A percentile compares a stretch with the other conserved stretches of the same genome.
These are phyloP conservation scores for Numenius phaeopus DNA, from an alignment of 2,797 vertebrate species.

Conservation along the genomic window DNA sequence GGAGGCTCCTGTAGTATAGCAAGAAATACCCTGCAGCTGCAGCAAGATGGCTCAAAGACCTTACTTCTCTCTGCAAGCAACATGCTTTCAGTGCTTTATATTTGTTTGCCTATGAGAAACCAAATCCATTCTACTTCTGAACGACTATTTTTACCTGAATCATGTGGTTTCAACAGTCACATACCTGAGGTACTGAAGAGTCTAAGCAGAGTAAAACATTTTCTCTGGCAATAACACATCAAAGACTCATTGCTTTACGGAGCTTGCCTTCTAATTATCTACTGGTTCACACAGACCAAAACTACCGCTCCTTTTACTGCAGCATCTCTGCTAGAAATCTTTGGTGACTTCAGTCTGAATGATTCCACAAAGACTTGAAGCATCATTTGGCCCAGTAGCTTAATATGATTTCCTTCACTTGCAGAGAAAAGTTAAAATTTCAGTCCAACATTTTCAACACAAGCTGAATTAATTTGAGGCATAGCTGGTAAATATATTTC, in stretches of 20 bases:
- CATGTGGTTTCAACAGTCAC: not conserved
- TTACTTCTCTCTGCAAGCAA: not conserved
- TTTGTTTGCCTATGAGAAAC: not conserved
- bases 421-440: conserved; percentile 59
- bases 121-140: not conserved
- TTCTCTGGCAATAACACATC: not conserved
- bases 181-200: not conserved
- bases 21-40: not conserved
- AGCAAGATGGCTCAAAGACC: not conserved
- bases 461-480: conserved; percentile 66
- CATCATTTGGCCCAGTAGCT: not conserved
- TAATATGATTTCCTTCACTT: not conserved
- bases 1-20: not conserved
- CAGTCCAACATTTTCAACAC: conserved; percentile 51
- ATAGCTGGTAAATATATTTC: not conserved
- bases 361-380: not conserved
- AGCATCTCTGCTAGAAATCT: not conserved
- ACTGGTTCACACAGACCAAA: not conserved
- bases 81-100: not conserved
- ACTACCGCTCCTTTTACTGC: not conserved
- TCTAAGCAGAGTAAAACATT: not conserved
- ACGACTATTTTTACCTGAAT: not conserved
- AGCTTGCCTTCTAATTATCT: not conserved
- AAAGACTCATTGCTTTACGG: not conserved
- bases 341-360: not conserved